Evolutionary conservation across 2,113 vertebrate genomes (phyloP), one percentile per base, ranked within the genome.

Genomic region (Tapirus terrestris): DNA sequence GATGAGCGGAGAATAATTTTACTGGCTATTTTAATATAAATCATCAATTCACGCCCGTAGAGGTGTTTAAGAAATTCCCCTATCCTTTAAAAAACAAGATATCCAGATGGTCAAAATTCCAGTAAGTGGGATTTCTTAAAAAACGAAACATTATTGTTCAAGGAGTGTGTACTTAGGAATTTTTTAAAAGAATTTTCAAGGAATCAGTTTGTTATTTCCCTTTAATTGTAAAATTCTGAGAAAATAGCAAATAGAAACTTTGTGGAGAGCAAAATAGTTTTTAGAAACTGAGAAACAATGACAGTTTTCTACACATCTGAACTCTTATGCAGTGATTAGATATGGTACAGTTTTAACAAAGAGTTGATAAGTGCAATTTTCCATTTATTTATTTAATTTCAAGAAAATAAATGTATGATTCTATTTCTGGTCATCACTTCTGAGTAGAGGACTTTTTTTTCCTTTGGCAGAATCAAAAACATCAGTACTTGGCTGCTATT

Each of bases 331-430:
- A 75, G 33, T 93, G 43, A 65, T 79, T 90, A 88, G n/a, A 67
- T 61, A 80, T 83, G 67, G 14, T 68, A 58, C 29, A 75, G 17
- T 91, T 97, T 92, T 94, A 92, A 94, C 60, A 88, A 95, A 96
- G 63, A 96, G 70, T 77, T 84, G 76, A 58, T 91, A 76, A 92
- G 6, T 94, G 6, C 14, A 88, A 25, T 80, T 76, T 92, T 92
- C 48, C 63, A 31, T 90, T 63, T 87, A 91, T 89, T 90, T 93
- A 67, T 76, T 97, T 97, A 80, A 96, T 92, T 97, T 92, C 43
- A 84, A 93, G 79, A 90, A 94, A 96, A 60, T 43, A 84, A 95
- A 72, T 60, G 31, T 93, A 29, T 95, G 82, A 67, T 96, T 94
- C 85, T 94, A 70, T 76, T 96, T 95, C 72, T 94, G 88, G 36